Percentiles rank a stretch among this genome's conserved stretches.
Conservation (phyloP, 2,113 vertebrate genomes). For the Oncorhynchus nerka region DNA sequence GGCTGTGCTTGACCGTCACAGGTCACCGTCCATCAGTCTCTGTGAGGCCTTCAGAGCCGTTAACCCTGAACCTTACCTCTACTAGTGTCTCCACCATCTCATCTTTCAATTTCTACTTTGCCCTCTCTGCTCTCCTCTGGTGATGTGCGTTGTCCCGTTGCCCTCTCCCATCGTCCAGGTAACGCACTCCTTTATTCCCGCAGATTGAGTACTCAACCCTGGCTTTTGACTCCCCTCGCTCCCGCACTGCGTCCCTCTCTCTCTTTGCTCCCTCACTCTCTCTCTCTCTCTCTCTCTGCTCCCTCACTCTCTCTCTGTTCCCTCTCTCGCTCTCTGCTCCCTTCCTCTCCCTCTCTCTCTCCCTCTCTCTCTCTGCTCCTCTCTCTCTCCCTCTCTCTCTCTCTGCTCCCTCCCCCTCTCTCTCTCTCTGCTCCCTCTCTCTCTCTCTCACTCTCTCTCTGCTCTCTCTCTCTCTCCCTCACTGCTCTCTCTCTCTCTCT, state of each 20-base stretch:
- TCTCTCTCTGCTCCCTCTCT: neutral
- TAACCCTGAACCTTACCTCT: conserved; percentile 54
- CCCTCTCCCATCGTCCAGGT: conserved; percentile 49
- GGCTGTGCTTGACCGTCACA: conserved; percentile 52
- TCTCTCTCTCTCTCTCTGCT: too few species aligned
- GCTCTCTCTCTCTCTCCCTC: neutral
- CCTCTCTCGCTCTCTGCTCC: neutral
- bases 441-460: neutral
- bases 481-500: too few species aligned
- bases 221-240: conserved; percentile 48
- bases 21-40: conserved; percentile 31
- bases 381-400: neutral
- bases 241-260: neutral
- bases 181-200: conserved; percentile 54
- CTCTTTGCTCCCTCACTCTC: too few species aligned
- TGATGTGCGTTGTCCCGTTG: conserved; percentile 54
- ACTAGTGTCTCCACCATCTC: conserved; percentile 52
- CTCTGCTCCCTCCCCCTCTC: neutral
- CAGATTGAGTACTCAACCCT: conserved; percentile 56
- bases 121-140: conserved; percentile 53
- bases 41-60: conserved; percentile 12
- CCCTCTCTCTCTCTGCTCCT: neutral
- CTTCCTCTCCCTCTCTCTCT: neutral
- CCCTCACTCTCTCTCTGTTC: too few species aligned
- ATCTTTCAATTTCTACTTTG: conserved; percentile 61